Evolutionary conservation across 2,113 vertebrate species (phyloP).

Genomic region (Phylloscopus whistleri): DNA sequence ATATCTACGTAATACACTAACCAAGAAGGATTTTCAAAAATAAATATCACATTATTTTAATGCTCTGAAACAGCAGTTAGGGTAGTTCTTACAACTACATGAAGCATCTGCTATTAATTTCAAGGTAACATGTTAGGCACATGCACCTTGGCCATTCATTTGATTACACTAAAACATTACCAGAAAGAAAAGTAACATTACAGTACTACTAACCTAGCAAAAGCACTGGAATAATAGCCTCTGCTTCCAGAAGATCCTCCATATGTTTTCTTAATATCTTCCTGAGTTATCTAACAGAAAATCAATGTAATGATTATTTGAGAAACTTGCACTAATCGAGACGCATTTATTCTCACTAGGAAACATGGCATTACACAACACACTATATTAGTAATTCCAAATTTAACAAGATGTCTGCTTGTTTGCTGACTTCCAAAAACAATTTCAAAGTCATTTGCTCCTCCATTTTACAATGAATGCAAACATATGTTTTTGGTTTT

Average conservation of each 20-base stretch:
- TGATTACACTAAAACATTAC: background rate
- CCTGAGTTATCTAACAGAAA: conserved; percentile 89
- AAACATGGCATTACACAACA: background rate
- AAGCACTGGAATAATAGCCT: conserved; percentile 98
- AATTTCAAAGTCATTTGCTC: background rate
- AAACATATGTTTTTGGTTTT: background rate
- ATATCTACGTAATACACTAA: background rate
- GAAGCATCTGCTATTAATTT: background rate
- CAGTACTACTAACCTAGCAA: conserved; percentile 86
- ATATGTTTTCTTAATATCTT: conserved; percentile 98
- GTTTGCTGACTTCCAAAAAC: background rate
- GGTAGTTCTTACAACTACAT: background rate
- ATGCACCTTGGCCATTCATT: background rate
- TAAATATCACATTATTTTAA: background rate
- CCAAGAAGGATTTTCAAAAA: background rate
- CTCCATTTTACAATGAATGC: background rate
- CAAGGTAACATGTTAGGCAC: background rate
- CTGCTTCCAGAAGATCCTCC: conserved; percentile 95
- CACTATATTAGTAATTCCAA: background rate
- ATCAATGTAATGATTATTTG: background rate
- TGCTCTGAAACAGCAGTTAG: background rate
- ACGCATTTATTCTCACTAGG: background rate
- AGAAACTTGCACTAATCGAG: background rate
- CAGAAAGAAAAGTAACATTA: background rate
- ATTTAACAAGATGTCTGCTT: background rate